These are phyloP conservation scores for Rhodeus uyekii DNA, from an alignment of 2,797 vertebrate species.

Conservation along the genomic window DNA sequence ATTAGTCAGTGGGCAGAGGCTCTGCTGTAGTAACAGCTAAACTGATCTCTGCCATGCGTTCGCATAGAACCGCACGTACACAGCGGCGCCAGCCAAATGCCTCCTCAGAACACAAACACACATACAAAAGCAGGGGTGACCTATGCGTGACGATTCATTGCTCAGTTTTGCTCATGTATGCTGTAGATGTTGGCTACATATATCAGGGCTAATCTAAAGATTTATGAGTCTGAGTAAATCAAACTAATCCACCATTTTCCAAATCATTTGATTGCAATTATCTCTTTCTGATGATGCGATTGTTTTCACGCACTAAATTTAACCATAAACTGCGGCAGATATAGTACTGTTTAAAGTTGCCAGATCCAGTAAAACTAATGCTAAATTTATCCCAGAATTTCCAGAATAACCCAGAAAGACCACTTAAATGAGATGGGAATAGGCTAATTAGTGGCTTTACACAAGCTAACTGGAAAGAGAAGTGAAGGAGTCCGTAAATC, in stretches of 20 bases:
- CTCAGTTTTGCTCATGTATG: not conserved
- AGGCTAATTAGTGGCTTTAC: conserved; percentile 25
- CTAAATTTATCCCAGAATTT: conserved; percentile 18
- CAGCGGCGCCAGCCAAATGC: conserved; percentile 63
- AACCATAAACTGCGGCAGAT: not conserved
- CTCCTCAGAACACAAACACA: conserved; percentile 63
- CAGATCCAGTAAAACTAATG: conserved; percentile 16
- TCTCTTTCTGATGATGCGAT: not conserved
- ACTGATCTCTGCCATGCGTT: conserved; percentile 62
- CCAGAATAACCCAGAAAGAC: conserved; percentile 20
- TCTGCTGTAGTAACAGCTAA: conserved; percentile 67
- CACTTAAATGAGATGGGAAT: conserved; percentile 4
- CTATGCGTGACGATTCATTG: conserved; percentile 2
- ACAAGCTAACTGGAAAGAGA: conserved; percentile 25
- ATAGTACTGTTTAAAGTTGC: not conserved
- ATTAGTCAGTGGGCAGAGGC: conserved; percentile 64
- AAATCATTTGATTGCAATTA: conserved; percentile 1
- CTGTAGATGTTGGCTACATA: not conserved
- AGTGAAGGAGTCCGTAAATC: conserved; percentile 12
- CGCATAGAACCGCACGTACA: conserved; percentile 66
- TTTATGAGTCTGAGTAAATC: not conserved
- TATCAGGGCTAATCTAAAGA: not conserved
- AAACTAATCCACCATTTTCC: conserved; percentile 11
- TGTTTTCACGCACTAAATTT: not conserved
- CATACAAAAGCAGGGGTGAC: conserved; percentile 7